A percentile compares a stretch with the other conserved stretches of the same genome.
phyloP scores from a whole-genome alignment of 2,113 vertebrate species.

The Entomyzon cyanotis region DNA sequence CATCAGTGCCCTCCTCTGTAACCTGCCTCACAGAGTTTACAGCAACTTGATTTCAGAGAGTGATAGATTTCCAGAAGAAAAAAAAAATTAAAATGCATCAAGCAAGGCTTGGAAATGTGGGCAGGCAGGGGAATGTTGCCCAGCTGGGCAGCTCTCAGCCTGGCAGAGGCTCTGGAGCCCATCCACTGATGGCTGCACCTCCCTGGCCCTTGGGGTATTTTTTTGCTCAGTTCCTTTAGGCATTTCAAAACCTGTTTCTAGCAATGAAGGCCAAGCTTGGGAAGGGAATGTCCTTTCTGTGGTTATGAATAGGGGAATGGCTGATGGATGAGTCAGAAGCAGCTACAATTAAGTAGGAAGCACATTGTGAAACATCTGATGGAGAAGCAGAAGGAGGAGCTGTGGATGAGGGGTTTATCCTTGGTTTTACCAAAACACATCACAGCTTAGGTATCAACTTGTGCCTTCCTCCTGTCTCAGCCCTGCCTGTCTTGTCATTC shows the following conservation, averaged over 20 bases:
- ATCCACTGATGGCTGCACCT: not conserved
- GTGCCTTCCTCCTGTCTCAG: not conserved
- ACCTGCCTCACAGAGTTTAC: slow-evolving; percentile 19
- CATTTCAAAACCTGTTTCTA: not conserved
- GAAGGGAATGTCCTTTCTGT: not conserved
- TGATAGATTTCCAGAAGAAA: not conserved
- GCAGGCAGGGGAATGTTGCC: not conserved
- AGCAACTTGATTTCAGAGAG: not conserved
- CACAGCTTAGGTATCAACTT: not conserved
- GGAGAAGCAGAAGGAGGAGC: not conserved
- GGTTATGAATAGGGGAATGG: not conserved
- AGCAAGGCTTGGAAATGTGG: not conserved
- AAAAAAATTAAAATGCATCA: not conserved
- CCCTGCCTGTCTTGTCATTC: not conserved
- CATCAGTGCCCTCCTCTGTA: slow-evolving; percentile 41
- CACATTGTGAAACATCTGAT: accelerated
- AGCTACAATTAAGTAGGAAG: not conserved
- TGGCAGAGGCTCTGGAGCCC: not conserved
- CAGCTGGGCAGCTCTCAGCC: not conserved
- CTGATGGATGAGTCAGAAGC: not conserved
- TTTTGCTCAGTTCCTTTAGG: not conserved
- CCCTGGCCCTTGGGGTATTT: not conserved
- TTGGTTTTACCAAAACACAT: not conserved
- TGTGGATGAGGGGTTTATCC: not conserved
- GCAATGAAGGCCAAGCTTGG: not conserved